Evolutionary conservation across 2,113 vertebrate species (phyloP), one percentile per base, ranked within the genome.

Genomic region (Pachypanchax playfairii): DNA sequence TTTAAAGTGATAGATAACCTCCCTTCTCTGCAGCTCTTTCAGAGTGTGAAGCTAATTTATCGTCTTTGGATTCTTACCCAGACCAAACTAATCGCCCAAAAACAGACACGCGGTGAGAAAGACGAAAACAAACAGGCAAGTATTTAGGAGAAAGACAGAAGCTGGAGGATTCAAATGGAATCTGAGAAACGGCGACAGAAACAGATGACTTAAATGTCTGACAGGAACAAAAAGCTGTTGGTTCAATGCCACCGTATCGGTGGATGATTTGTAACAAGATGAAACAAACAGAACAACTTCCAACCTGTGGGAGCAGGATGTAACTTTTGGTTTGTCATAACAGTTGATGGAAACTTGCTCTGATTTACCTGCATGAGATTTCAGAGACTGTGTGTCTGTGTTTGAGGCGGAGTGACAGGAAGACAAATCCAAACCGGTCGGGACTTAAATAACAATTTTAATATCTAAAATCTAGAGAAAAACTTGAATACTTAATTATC

Each of bases 261-360:
- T 12, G 1, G 43, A 55, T 10, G 26, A 42, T 31, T 54, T 60
- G 61, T 64, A 82, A 74, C 70, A 49, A 74, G 61, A 82, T 74
- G 73, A 28, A 62, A 29, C 28, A 38, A 67, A 77, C 66, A 55
- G 31, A 65, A 20, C 36, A 17, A 10, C 8, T 6, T 3, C 7
- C 12, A 46, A 38, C 39, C 43, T 21, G 49, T 65, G 43, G 28
- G 12, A 4, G 25, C 29, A 29, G 28, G 22, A n/a, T 13, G 20
- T 20, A 26, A 56, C 48, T 60, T 56, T 24, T 50, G 48, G 25
- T 56, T 69, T 50, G 54, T 59, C 28, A 22, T 14, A 47, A 22
- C 38, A 21, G 2, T 3, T 46, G 36, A 41, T 1, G 14, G 39
- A 49, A 50, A 33, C 24, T 18, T 7, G 24, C 25, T 35, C 4